A percentile compares a stretch with the other conserved stretches of the same genome.
Evolutionary conservation across 2,888 invertebrate genomes (phyloP).

Genomic region (Pharmacophagus antenor): DNA sequence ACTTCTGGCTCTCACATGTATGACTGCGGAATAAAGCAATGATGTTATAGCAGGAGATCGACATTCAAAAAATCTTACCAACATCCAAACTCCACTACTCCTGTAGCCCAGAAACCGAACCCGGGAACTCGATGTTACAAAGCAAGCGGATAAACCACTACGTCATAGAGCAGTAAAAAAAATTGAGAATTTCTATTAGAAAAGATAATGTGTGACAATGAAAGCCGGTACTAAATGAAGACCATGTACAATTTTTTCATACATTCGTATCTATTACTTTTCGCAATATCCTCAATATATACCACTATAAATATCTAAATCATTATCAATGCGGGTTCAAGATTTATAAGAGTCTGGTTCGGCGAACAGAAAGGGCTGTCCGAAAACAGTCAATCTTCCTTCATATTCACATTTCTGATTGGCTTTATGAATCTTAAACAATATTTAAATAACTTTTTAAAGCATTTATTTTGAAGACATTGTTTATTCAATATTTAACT

Average conservation of each 20-base stretch:
- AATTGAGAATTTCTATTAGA: background rate
- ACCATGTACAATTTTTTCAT: background rate
- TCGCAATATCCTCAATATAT: background rate
- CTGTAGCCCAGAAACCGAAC: no score
- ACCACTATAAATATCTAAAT: background rate
- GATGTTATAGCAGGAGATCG: no score
- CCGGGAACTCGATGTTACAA: no score
- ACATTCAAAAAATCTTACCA: no score
- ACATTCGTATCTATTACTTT: constrained; percentile 4
- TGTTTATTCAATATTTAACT: background rate
- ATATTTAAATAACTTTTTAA: background rate
- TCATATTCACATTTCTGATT: background rate
- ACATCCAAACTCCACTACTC: no score
- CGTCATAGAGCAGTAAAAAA: no score
- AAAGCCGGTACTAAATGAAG: background rate
- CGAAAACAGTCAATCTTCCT: background rate
- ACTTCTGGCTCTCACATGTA: no score
- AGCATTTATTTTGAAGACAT: background rate
- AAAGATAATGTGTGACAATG: background rate
- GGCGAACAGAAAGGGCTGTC: background rate
- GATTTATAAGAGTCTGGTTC: background rate
- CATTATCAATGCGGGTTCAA: background rate
- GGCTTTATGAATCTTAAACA: background rate
- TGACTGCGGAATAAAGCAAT: no score
- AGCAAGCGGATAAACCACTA: no score